A percentile compares a stretch with the other conserved stretches of the same genome.
These are phyloP conservation scores for Mus musculus DNA, from an alignment of 2,113 vertebrate genomes.

Conservation along the genomic window GRCm39 chr3:85719501-85720000, in stretches of 20 bases:
- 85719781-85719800: neutral
- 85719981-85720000: neutral
- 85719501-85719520: neutral
- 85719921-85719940: accelerated
- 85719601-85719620: neutral
- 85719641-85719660: neutral
- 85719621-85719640: neutral
- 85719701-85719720: neutral
- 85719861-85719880: neutral
- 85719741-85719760: neutral
- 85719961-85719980: neutral
- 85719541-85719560: neutral
- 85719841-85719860: neutral
- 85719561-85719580: neutral
- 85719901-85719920: neutral
- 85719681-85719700: neutral
- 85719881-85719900: neutral
- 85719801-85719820: neutral
- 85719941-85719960: neutral
- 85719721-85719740: neutral
- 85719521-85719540: neutral
- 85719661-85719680: neutral
- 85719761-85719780: neutral
- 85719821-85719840: neutral
- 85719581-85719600: neutral